phyloP scores from a whole-genome alignment of 2,113 vertebrate genomes.

The Dromaius novaehollandiae region DNA sequence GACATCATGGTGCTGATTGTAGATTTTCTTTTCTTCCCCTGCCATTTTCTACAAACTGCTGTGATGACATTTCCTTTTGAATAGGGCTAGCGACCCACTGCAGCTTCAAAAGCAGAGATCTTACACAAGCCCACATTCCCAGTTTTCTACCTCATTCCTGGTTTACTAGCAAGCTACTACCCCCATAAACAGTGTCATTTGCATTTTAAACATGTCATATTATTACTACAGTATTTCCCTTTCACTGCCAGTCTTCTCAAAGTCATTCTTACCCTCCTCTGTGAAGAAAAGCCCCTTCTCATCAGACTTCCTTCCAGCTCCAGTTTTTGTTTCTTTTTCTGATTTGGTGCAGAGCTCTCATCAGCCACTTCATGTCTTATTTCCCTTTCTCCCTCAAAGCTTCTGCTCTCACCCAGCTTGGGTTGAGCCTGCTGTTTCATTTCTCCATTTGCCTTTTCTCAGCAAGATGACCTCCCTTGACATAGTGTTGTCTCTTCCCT shows the following conservation, averaged over 20 bases:
- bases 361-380: neutral
- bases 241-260: neutral
- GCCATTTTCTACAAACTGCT: neutral
- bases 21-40: neutral
- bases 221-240: neutral
- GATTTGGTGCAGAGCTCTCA: neutral
- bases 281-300: constrained; percentile 72
- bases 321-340: constrained; percentile 52
- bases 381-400: constrained; percentile 36
- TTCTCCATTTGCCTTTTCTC: constrained; percentile 29
- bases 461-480: neutral
- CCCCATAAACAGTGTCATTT: neutral
- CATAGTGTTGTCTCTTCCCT: neutral
- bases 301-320: constrained; percentile 36
- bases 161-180: neutral
- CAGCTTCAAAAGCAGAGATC: neutral
- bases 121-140: neutral
- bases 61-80: neutral
- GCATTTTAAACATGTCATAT: neutral
- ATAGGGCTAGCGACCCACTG: neutral
- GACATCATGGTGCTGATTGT: neutral
- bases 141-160: neutral
- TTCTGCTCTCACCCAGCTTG: neutral
- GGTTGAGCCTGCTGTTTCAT: constrained; percentile 19
- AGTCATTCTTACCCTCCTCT: neutral